These are phyloP conservation scores for Hydropsyche betteni DNA, from an alignment of 2,888 invertebrate species.

Conservation along the genomic window DNA sequence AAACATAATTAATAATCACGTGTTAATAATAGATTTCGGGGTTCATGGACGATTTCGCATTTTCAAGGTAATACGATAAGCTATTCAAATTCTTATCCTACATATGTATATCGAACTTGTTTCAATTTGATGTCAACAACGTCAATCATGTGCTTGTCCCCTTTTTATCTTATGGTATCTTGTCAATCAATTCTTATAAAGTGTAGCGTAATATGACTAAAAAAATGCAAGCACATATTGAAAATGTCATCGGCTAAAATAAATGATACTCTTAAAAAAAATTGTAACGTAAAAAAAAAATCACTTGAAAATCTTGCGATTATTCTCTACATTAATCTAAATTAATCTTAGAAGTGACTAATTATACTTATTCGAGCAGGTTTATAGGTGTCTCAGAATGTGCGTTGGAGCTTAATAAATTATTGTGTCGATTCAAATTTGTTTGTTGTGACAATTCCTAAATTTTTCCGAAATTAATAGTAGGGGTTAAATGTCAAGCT, in stretches of 20 bases:
- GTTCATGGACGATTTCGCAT: neutral
- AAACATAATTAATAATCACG: neutral
- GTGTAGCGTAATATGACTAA: no score
- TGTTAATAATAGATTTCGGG: neutral
- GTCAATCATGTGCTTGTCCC: constrained; percentile 16
- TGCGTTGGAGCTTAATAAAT: no score
- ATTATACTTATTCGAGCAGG: no score
- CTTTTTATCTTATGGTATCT: constrained; percentile 8
- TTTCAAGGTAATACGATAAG: neutral
- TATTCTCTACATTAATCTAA: no score
- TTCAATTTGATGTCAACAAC: constrained; percentile 16
- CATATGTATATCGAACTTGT: constrained; percentile 1
- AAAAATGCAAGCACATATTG: neutral
- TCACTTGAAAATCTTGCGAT: no score
- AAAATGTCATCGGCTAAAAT: neutral
- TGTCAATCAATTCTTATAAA: constrained; percentile 8
- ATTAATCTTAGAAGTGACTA: no score
- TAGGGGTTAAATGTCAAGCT: constrained; percentile 12
- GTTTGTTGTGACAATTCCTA: no score
- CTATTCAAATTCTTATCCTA: neutral
- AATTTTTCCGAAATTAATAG: constrained; percentile 6
- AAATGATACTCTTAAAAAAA: neutral
- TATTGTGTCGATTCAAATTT: no score
- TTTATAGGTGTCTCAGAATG: no score
- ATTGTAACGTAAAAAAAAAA: no score